Conservation (phyloP, 2,113 vertebrate genomes). For the Neopipo cinnamomea region DNA sequence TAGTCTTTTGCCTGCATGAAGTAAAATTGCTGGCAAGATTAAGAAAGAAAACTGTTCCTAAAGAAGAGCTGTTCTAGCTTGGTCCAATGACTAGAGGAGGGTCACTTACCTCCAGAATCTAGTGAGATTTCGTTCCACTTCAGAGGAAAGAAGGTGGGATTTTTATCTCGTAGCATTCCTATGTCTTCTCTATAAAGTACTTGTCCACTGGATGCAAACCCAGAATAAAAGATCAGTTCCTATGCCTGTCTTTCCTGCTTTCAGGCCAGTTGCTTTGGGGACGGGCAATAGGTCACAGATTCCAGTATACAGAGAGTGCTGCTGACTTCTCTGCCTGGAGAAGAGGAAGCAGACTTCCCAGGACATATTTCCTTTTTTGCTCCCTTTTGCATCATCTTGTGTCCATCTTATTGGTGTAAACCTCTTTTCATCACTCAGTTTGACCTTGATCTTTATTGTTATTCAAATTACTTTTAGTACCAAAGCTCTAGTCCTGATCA, state of each 20-base stretch:
- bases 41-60: not conserved
- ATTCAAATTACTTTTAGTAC: not conserved
- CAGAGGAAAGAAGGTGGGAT: not conserved
- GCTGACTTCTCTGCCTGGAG: not conserved
- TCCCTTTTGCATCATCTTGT: not conserved
- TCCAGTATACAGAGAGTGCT: not conserved
- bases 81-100: fast-evolving
- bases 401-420: not conserved
- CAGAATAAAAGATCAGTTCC: not conserved
- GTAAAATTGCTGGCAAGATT: not conserved
- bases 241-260: not conserved
- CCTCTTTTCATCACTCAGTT: not conserved
- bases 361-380: not conserved
- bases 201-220: not conserved
- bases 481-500: not conserved
- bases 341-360: not conserved
- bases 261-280: too few species aligned
- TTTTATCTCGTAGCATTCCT: not conserved
- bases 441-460: not conserved
- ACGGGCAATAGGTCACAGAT: not conserved
- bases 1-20: not conserved
- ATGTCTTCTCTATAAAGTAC: not conserved
- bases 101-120: not conserved
- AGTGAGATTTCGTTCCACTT: not conserved
- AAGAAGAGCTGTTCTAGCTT: not conserved